Percentiles rank a stretch among this genome's conserved stretches.
Evolutionary conservation across 2,888 invertebrate species (phyloP).

Genomic region (Volucella inflata): DNA sequence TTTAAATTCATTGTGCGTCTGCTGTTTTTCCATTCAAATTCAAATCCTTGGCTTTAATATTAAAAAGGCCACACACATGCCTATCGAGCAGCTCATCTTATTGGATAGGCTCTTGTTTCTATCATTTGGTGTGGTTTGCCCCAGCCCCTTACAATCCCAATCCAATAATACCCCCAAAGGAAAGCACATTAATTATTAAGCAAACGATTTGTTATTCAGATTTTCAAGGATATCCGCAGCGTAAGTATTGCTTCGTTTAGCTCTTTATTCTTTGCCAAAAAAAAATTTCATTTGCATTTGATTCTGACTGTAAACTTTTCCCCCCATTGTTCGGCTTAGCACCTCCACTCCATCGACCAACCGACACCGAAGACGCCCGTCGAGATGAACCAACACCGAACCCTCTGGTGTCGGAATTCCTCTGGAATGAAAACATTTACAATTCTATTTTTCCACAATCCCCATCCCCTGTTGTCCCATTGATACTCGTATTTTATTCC

Average conservation of each 20-base stretch:
- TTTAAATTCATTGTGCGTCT: slow-evolving; percentile 4
- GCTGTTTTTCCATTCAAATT: background rate
- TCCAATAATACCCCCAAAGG: slow-evolving; percentile 58
- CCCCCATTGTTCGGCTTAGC: slow-evolving; percentile 40
- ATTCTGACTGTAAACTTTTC: slow-evolving; percentile 44
- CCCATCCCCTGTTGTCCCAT: slow-evolving; percentile 23
- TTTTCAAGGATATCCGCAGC: slow-evolving; percentile 59
- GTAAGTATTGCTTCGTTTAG: slow-evolving; percentile 26
- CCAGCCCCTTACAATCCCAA: slow-evolving; percentile 28
- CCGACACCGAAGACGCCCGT: slow-evolving; percentile 28
- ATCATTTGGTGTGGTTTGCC: background rate
- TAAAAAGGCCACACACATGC: slow-evolving; percentile 1
- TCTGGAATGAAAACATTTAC: slow-evolving; percentile 68
- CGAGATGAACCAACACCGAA: slow-evolving; percentile 7
- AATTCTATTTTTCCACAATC: slow-evolving; percentile 68
- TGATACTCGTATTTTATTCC: slow-evolving; percentile 48
- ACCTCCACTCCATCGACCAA: slow-evolving; percentile 24
- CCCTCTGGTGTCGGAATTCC: slow-evolving; percentile 67
- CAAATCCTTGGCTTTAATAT: background rate
- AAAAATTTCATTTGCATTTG: slow-evolving; percentile 60
- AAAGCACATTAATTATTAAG: slow-evolving; percentile 65
- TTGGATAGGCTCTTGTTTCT: slow-evolving; percentile 7
- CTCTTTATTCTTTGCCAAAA: slow-evolving; percentile 2
- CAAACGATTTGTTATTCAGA: slow-evolving; percentile 69
- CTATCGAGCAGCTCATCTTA: slow-evolving; percentile 3